Base-by-base conservation (phyloP, 2,113 vertebrate genomes). In the Pseudorhombus dupliciocellatus region DNA sequence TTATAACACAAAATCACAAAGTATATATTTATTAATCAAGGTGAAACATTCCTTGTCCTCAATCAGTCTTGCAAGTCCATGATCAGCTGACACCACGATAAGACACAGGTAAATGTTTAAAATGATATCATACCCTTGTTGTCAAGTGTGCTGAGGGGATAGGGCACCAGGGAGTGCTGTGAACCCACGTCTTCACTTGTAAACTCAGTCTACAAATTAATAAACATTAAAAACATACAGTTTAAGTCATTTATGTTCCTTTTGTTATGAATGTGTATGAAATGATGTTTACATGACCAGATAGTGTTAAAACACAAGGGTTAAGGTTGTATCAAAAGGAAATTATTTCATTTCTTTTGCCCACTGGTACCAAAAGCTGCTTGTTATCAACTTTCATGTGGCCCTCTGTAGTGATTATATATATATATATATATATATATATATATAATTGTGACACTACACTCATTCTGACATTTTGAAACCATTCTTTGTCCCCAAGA, bases 181-280 rank as follows among this genome's bases (percentile, higher is more conserved):
- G 63, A 66, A 54, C 44, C 54, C 25, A 31, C 58, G 3, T 88
- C 79, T 68, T 90, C 90, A 42, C 84, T 73, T 53, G 87, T 75
- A 25, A 76, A 66, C 53, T 62, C 70, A 20, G 87, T 51, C 95
- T 94, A 70, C 20, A 75, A 70, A 78, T 12, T 26, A 48, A 70
- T 10, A 75, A 5, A 44, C 14, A 16, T 42, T 4, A 50, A 9
- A 61, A 44, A 58, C 30, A 54, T 21, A 48, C 46, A n/a, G 20
- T 20, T n/a, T n/a, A n/a, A 44, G 18, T 18, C 1, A 20, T 7
- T 48, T 48, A 48, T 48, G 20, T 48, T 18, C 5, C 16, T 48
- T 48, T 18, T 46, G 15, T 2, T 15, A 44, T 5, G 40, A 42
- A 16, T 42, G 3, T 42, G 40, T 16, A 8, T 55, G 57, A 48